A percentile compares a stretch with the other conserved stretches of the same genome.
Conservation (phyloP, 2,797 vertebrate species). For the Helicolenus hilgendorfi region DNA sequence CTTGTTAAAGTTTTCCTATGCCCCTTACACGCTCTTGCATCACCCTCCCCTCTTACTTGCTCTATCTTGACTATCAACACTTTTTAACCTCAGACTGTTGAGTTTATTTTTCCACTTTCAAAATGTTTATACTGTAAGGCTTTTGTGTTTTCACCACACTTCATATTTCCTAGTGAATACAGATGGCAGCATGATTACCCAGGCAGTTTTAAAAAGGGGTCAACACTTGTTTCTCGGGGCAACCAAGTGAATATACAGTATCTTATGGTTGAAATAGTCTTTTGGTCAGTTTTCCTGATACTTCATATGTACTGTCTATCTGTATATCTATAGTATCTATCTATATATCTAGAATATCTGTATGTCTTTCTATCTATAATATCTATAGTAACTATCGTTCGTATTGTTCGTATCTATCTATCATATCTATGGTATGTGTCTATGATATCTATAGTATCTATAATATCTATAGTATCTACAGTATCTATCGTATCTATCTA, state of each 20-base stretch:
- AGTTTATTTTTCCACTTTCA: constrained; percentile 40
- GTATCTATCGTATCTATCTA: too few species aligned
- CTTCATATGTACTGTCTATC: not conserved
- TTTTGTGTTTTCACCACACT: constrained; percentile 17
- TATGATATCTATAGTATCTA: too few species aligned
- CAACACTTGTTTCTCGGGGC: not conserved
- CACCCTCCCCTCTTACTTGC: constrained; percentile 12
- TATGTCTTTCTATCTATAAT: too few species aligned
- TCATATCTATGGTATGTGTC: too few species aligned
- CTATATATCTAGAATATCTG: too few species aligned
- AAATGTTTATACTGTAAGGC: constrained; percentile 8
- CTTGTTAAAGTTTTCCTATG: constrained; percentile 19
- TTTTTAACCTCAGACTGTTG: constrained; percentile 20
- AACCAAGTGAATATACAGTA: not conserved
- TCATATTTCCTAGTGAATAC: not conserved
- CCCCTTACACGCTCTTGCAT: constrained; percentile 61
- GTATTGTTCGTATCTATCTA: too few species aligned
- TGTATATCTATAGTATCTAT: not conserved
- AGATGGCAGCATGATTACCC: not conserved
- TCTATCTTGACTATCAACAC: not conserved
- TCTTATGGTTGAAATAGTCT: not conserved
- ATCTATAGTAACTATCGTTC: too few species aligned
- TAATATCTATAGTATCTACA: too few species aligned
- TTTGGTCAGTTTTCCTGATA: not conserved
- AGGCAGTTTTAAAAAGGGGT: not conserved